Evolutionary conservation across 2,113 vertebrate species (phyloP).

Genomic region (Phocoena phocoena): DNA sequence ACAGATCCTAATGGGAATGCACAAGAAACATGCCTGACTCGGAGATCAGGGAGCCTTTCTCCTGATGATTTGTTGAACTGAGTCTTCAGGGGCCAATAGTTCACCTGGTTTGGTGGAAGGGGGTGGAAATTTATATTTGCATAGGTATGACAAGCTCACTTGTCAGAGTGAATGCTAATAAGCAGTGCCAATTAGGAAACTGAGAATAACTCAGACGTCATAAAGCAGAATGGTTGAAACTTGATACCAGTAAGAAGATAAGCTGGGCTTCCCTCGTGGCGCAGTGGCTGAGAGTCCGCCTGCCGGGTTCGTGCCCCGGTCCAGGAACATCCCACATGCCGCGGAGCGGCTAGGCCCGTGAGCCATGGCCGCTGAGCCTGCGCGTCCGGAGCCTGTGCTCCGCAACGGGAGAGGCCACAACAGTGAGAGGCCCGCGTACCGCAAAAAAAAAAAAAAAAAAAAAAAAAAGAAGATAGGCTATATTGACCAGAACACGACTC

Average conservation of each 20-base stretch:
- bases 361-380: too few species aligned
- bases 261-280: background rate
- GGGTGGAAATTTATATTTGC: background rate
- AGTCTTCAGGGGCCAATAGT: background rate
- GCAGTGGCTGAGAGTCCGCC: too few species aligned
- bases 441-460: too few species aligned
- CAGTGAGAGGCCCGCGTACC: too few species aligned
- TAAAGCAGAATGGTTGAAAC: slow-evolving; percentile 17
- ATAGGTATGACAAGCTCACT: background rate
- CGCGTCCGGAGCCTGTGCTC: too few species aligned
- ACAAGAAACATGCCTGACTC: slow-evolving; percentile 10
- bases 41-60: background rate
- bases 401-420: too few species aligned
- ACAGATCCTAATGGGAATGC: background rate
- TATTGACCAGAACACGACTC: slow-evolving; percentile 5
- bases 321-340: too few species aligned
- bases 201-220: background rate
- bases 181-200: background rate
- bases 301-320: too few species aligned
- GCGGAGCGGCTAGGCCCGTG: too few species aligned
- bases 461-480: background rate
- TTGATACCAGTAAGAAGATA: background rate
- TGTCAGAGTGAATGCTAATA: slow-evolving; percentile 34
- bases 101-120: background rate
- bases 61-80: background rate